Conservation (phyloP, 2,888 invertebrate species). For the Hyposoter didymator region DNA sequence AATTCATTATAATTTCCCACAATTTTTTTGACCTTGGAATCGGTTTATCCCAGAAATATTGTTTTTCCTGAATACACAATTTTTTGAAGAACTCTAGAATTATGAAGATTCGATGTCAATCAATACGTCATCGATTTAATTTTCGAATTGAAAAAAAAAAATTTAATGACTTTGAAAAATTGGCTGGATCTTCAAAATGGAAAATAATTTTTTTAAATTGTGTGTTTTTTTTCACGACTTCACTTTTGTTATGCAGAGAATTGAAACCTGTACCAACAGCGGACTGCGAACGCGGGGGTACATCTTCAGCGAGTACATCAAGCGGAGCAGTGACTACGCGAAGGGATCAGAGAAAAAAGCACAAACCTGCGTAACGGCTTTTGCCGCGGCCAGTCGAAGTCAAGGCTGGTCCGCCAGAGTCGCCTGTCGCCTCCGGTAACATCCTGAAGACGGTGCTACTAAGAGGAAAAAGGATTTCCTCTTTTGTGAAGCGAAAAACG, state of each 20-base stretch:
- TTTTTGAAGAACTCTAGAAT: too few species aligned
- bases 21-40: too few species aligned
- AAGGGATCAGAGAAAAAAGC: slow-evolving; percentile 88
- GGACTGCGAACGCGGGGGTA: slow-evolving; percentile 82
- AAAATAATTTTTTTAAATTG: slow-evolving; percentile 21
- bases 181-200: slow-evolving; percentile 11
- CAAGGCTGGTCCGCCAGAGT: slow-evolving; percentile 79
- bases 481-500: slow-evolving; percentile 77
- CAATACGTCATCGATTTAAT: too few species aligned
- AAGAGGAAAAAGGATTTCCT: slow-evolving; percentile 77
- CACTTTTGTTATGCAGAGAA: slow-evolving; percentile 85
- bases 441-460: slow-evolving; percentile 80
- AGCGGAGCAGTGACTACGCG: slow-evolving; percentile 74
- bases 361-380: slow-evolving; percentile 88
- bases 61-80: too few species aligned
- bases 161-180: not conserved
- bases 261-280: slow-evolving; percentile 87
- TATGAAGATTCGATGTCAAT: too few species aligned
- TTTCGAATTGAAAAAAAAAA: not conserved
- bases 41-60: too few species aligned
- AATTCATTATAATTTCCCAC: too few species aligned
- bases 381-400: slow-evolving; percentile 81
- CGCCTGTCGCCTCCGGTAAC: slow-evolving; percentile 69
- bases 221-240: slow-evolving; percentile 28
- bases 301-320: slow-evolving; percentile 71